These are phyloP conservation scores for Odontesthes bonariensis DNA, from an alignment of 2,113 vertebrate genomes.

Conservation along the genomic window DNA sequence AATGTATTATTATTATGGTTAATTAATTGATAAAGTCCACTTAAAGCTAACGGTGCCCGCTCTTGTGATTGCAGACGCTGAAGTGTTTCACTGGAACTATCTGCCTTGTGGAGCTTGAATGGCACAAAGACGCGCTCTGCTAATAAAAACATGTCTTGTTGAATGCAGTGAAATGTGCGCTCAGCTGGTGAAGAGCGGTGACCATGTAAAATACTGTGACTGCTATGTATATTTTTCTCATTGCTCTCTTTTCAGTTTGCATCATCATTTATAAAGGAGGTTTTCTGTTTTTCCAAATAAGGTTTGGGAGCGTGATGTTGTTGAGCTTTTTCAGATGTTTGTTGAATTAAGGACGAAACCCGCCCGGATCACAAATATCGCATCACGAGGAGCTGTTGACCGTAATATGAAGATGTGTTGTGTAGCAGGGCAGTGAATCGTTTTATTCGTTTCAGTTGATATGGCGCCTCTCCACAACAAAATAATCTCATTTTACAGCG, in stretches of 20 bases:
- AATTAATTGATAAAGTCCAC: no score
- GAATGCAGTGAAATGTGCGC: background rate
- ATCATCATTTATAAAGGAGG: background rate
- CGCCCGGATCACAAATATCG: no score
- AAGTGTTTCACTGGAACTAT: background rate
- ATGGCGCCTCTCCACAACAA: no score
- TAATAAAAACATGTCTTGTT: background rate
- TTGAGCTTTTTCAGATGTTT: background rate
- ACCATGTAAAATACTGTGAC: constrained; percentile 31
- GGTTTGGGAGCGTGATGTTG: no score
- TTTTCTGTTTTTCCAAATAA: background rate
- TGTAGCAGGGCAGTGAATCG: no score
- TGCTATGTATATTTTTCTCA: background rate
- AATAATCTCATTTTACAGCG: background rate
- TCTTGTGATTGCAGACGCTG: constrained; percentile 29
- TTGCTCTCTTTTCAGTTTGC: background rate
- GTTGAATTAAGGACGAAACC: background rate
- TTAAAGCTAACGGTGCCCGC: background rate
- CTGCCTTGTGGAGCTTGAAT: background rate
- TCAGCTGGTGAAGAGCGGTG: background rate
- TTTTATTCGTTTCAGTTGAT: no score
- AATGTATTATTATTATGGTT: background rate
- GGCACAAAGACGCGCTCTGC: constrained; percentile 1
- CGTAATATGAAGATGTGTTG: no score
- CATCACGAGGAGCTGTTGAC: no score